These are phyloP conservation scores for Belgica antarctica DNA, from an alignment of 2,888 invertebrate species.

Conservation along the genomic window DNA sequence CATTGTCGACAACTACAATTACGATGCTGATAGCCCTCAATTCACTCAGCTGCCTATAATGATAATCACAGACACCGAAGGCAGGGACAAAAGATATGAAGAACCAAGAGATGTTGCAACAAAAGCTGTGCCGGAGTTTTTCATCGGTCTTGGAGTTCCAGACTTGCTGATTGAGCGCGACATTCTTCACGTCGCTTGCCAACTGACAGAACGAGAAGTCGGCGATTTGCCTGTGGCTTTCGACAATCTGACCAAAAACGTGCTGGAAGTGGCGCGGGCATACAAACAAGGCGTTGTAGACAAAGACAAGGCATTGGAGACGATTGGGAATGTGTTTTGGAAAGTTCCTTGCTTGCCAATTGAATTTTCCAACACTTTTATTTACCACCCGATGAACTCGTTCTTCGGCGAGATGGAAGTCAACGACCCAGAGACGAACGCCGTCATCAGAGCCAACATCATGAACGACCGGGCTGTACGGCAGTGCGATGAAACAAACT, in stretches of 20 bases:
- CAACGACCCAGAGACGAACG: neutral
- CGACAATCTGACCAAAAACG: neutral
- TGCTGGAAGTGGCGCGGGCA: neutral
- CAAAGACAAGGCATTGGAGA: neutral
- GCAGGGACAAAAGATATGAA: too few relatives aligned
- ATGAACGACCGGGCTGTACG: neutral
- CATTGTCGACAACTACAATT: too few relatives aligned
- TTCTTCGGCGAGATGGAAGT: neutral
- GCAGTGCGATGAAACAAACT: too few relatives aligned
- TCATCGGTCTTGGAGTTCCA: too few relatives aligned
- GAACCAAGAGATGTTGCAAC: too few relatives aligned
- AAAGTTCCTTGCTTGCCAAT: neutral
- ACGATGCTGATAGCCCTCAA: too few relatives aligned
- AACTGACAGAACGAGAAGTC: conserved; percentile 4
- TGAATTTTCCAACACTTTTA: neutral
- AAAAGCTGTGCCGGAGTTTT: too few relatives aligned
- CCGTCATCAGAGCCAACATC: neutral
- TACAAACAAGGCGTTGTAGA: neutral
- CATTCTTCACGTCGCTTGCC: conserved; percentile 27
- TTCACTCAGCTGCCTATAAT: too few relatives aligned
- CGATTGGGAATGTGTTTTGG: neutral
- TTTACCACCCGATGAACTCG: neutral
- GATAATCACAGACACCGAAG: too few relatives aligned
- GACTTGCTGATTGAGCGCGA: conserved; percentile 16
- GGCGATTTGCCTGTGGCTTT: neutral